Evolutionary conservation across 53 echinoderm and acorn worm species (phyloP).

Genomic region (Patiria pectinifera): DNA sequence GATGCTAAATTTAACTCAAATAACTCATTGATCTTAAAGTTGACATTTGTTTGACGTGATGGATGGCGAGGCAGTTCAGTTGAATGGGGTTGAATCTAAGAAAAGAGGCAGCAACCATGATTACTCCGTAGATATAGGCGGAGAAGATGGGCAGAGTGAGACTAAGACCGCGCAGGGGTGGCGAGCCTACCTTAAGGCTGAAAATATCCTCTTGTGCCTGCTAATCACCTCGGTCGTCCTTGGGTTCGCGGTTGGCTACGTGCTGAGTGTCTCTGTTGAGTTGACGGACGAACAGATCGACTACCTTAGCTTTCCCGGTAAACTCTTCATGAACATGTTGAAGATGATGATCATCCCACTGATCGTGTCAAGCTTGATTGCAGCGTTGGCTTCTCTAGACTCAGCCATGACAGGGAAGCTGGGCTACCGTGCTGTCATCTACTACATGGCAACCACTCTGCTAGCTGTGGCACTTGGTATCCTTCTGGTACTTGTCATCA

Average conservation of each 20-base stretch:
- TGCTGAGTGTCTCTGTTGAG: constrained; percentile 75
- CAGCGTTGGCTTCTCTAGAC: constrained; percentile 88
- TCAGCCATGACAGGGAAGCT: constrained; percentile 91
- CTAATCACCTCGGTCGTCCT: constrained; percentile 81
- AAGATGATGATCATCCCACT: constrained; percentile 99
- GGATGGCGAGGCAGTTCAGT: background rate
- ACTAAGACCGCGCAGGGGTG: constrained; percentile 38
- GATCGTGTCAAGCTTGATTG: constrained; percentile 92
- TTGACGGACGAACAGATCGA: constrained; percentile 85
- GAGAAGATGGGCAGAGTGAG: background rate
- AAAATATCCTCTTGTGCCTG: constrained; percentile 84
- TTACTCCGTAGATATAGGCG: background rate
- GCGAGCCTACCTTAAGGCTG: constrained; percentile 67
- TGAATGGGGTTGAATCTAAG: constrained; percentile 14
- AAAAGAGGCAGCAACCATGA: background rate
- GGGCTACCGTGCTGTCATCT: constrained; percentile 83
- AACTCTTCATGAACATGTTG: constrained; percentile 93
- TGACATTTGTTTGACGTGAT: background rate
- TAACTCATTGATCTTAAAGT: background rate
- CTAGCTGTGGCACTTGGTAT: constrained; percentile 95
- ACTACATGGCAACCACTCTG: constrained; percentile 90
- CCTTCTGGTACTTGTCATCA: constrained; percentile 80
- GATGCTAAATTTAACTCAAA: background rate
- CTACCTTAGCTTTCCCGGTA: constrained; percentile 95
- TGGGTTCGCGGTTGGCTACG: constrained; percentile 89